Evolutionary conservation across 2,888 invertebrate genomes (phyloP), one percentile per base, ranked within the genome.

Genomic region (Spicauda simplicius): DNA sequence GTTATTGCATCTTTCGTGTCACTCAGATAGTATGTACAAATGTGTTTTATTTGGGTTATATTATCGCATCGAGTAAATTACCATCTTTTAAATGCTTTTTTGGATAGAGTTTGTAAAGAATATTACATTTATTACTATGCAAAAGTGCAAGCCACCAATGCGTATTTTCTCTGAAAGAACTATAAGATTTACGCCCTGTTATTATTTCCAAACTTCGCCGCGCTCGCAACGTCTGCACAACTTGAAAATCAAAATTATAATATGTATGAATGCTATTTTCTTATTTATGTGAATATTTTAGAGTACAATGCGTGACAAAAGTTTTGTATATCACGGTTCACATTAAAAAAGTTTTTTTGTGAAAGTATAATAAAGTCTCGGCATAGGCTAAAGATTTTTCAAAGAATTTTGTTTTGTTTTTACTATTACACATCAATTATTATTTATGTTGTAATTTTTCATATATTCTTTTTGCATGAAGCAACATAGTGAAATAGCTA

Each of bases 151-250:
- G 2, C 61, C 55, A 25, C 37, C 61, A 50, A 56, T 56, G 67
- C 56, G 45, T 52, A 60, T 66, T 66, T 60, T 60, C 61, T 30
- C 50, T 56, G 56, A 67, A 61, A 67, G 67, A 61, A 67, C 55
- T 67, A 61, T 61, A 61, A 67, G 61, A 67, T 67, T 67, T 67
- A 61, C 61, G 67, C 61, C 50, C 54, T 61, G 64, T 64, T 71
- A 63, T 70, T 69, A 71, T 70, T 71, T 64, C 68, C 66, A 50
- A 71, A 71, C 71, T 71, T 71, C 65, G 63, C 65, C n/a, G 20
- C 53, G 64, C 64, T 48, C 68, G 68, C 64, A 50, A 70, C 66
- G 69, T 68, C 69, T 70, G 69, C 65, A 63, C 65, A 70, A 70
- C 53, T 70, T 71, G 59, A 57, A 55, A 70, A 64, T 68, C 68